Conservation (phyloP, 2,113 vertebrate species). For the Phrynosoma platyrhinos region DNA sequence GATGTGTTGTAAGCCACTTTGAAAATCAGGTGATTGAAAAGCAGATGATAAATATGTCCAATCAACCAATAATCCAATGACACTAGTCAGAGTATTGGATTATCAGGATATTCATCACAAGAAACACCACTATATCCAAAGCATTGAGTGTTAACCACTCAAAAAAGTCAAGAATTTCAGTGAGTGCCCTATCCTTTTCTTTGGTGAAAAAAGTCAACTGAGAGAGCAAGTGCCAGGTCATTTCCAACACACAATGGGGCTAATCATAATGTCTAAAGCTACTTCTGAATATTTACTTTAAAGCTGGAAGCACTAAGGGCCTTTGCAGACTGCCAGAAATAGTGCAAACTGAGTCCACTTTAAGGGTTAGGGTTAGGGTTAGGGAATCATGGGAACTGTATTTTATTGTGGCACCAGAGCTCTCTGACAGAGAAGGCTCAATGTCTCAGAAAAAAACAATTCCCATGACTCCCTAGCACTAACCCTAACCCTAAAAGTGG, state of each 20-base stretch:
- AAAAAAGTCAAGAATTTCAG: background rate
- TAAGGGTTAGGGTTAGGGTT: too few relatives aligned
- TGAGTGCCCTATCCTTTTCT: background rate
- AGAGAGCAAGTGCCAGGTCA: background rate
- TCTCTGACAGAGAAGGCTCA: too few relatives aligned
- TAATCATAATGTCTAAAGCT: background rate
- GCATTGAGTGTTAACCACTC: background rate
- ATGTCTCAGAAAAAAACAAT: too few relatives aligned
- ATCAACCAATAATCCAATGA: background rate
- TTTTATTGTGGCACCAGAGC: too few relatives aligned
- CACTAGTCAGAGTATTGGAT: background rate
- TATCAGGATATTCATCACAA: background rate
- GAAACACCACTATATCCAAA: background rate
- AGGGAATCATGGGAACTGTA: too few relatives aligned
- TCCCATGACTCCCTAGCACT: too few relatives aligned
- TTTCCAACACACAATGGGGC: background rate
- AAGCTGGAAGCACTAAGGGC: background rate
- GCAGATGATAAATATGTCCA: background rate
- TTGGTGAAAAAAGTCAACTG: background rate
- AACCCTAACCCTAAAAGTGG: too few relatives aligned
- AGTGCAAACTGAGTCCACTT: too few relatives aligned
- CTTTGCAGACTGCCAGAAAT: too few relatives aligned
- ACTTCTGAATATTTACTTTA: background rate
- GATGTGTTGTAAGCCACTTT: rapidly evolving
- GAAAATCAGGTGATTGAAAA: background rate